These are phyloP conservation scores for Disparrhopalites patrizii DNA, from an alignment of 2,888 invertebrate species.

Conservation along the genomic window DNA sequence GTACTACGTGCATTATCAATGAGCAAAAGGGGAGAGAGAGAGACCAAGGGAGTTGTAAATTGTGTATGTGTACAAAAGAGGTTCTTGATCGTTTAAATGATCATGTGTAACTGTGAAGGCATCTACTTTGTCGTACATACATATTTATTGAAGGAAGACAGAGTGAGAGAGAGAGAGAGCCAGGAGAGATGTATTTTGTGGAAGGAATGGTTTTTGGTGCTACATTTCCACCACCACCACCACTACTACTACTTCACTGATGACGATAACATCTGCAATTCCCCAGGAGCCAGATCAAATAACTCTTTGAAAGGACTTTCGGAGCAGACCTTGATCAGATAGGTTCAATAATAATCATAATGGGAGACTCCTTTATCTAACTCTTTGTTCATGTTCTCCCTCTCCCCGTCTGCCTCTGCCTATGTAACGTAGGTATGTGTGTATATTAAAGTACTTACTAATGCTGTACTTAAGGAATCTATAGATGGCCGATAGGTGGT, in stretches of 20 bases:
- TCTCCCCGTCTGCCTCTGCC: neutral
- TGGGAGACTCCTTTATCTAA: constrained; percentile 27
- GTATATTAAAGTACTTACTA: neutral
- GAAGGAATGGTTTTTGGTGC: neutral
- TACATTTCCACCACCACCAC: too few relatives aligned
- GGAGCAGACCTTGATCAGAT: constrained; percentile 41
- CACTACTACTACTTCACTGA: too few relatives aligned
- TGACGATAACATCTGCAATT: constrained; percentile 41
- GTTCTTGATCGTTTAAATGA: too few relatives aligned
- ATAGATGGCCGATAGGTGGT: constrained; percentile 14
- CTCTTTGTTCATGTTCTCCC: too few relatives aligned
- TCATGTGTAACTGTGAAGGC: too few relatives aligned
- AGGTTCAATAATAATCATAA: constrained; percentile 44
- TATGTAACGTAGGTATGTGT: neutral
- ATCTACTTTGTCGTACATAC: too few relatives aligned
- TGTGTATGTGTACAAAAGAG: too few relatives aligned
- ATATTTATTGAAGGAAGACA: neutral
- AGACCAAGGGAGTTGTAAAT: too few relatives aligned
- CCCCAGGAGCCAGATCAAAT: constrained; percentile 46
- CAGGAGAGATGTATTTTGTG: neutral
- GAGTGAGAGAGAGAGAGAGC: neutral
- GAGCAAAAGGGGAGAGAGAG: too few relatives aligned
- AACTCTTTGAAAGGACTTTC: constrained; percentile 43
- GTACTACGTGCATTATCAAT: too few relatives aligned
- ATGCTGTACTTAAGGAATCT: constrained; percentile 2